A percentile compares a stretch with the other conserved stretches of the same genome.
Conservation (phyloP, 2,113 vertebrate genomes). For the Coturnix japonica region DNA sequence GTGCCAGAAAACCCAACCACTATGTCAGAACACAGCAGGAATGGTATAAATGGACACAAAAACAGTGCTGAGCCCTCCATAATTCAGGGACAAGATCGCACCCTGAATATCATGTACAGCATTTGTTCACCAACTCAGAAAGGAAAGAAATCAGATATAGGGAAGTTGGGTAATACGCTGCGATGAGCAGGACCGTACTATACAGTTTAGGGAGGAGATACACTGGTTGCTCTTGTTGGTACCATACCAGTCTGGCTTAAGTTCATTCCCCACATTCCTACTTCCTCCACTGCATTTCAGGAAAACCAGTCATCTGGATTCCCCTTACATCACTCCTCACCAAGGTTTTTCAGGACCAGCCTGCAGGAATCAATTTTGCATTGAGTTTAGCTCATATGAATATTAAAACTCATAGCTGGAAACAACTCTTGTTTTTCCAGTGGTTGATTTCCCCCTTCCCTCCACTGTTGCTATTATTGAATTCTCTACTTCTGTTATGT, state of each 20-base stretch:
- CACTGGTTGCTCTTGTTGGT: not conserved
- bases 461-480: conserved; percentile 45
- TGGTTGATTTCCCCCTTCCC: not conserved
- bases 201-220: not conserved
- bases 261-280: not conserved
- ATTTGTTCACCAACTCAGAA: not conserved
- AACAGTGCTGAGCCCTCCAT: conserved; percentile 16
- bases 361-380: not conserved
- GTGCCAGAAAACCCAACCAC: not conserved
- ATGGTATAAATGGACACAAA: conserved; percentile 29
- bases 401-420: not conserved
- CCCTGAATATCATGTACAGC: not conserved
- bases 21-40: not conserved
- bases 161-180: not conserved
- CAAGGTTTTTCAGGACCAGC: not conserved
- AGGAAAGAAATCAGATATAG: not conserved
- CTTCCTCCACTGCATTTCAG: not conserved
- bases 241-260: not conserved
- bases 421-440: not conserved
- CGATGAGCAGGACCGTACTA: not conserved
- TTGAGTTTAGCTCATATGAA: not conserved
- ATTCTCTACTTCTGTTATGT: conserved; percentile 50
- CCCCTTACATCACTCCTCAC: not conserved
- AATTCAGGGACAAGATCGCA: not conserved
- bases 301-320: not conserved